Evolutionary conservation across 2,888 invertebrate species (phyloP), one percentile per base, ranked within the genome.

Genomic region (Spodoptera picta): DNA sequence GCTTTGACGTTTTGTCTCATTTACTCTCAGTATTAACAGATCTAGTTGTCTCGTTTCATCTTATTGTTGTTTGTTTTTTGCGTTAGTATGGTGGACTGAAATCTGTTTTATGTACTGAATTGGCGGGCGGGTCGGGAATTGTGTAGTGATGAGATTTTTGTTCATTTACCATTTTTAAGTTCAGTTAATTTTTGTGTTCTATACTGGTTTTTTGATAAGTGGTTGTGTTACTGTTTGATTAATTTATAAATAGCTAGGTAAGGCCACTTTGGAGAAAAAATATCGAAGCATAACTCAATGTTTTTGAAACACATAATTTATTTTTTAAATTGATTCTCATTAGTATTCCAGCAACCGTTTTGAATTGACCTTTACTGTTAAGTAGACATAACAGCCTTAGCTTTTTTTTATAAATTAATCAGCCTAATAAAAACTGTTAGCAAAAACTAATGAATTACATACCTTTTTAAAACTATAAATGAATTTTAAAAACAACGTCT

Each of bases 1-100:
- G 58, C 70, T 56, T 57, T 62, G 46, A 57, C 48, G 62, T 63
- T 54, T 49, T 67, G 44, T 69, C 58, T 68, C 71, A 57, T 57
- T 80, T 60, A 47, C 19, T 44, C 63, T 50, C 44, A 19, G 24
- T 27, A 43, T 36, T 41, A 14, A 5, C 9, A 14, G 9, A 27
- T 70, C n/a, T 45, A 31, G 10, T n/a, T 56, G 51, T 80, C 72
- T 52, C 57, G 23, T 54, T 72, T 55, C 11, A 51, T 50, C 50
- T 5, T 47, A 52, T 42, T 42, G 12, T 52, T 49, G 54, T 58
- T 53, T 60, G 47, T 47, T 44, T 46, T 36, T 52, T 23, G 41
- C 10, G 9, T 45, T 24, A 23, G 46, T 43, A 56, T n/a, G 36
- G 19, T 24, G 10, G 12, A 46, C 27, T 60, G 50, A 24, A 54